phyloP scores from a whole-genome alignment of 2,888 invertebrate genomes.

The Cataglyphis livida region DNA sequence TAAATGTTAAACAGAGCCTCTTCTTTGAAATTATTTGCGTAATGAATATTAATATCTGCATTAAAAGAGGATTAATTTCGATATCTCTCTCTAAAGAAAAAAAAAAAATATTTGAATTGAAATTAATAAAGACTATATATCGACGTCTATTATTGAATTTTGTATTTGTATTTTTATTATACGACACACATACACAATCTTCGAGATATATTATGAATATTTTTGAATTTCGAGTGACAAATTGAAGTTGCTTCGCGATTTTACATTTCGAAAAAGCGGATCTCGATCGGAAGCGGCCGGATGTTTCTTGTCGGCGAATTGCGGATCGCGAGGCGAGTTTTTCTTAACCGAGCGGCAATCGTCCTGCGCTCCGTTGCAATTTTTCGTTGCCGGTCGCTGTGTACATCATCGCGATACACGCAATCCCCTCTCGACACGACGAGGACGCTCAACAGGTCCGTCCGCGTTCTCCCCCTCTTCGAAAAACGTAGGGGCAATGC shows the following conservation, averaged over 20 bases:
- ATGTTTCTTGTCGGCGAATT: slow-evolving; percentile 34
- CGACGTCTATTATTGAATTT: not conserved
- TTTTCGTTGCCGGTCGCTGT: slow-evolving; percentile 34
- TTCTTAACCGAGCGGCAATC: slow-evolving; percentile 23
- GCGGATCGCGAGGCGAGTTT: slow-evolving; percentile 29
- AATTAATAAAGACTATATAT: not conserved
- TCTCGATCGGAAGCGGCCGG: slow-evolving; percentile 8
- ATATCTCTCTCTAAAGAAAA: not conserved
- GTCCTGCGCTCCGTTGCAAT: slow-evolving; percentile 32
- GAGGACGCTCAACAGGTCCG: slow-evolving; percentile 73
- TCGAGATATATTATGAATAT: not conserved
- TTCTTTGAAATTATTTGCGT: not conserved
- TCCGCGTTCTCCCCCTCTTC: slow-evolving; percentile 62
- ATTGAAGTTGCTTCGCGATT: not conserved
- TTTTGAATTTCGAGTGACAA: not conserved
- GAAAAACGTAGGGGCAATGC: slow-evolving; percentile 71
- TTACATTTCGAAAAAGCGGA: not conserved
- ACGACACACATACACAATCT: not conserved
- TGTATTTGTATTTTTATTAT: not conserved
- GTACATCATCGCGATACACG: slow-evolving; percentile 43
- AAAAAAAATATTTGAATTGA: not conserved
- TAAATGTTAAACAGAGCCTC: slow-evolving; percentile 12
- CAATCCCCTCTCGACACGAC: slow-evolving; percentile 58
- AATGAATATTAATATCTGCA: not conserved
- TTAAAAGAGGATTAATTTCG: slow-evolving; percentile 1